A percentile compares a stretch with the other conserved stretches of the same genome.
Evolutionary conservation across 2,888 invertebrate species (phyloP).

Genomic region (Hydrotaea diabolus): DNA sequence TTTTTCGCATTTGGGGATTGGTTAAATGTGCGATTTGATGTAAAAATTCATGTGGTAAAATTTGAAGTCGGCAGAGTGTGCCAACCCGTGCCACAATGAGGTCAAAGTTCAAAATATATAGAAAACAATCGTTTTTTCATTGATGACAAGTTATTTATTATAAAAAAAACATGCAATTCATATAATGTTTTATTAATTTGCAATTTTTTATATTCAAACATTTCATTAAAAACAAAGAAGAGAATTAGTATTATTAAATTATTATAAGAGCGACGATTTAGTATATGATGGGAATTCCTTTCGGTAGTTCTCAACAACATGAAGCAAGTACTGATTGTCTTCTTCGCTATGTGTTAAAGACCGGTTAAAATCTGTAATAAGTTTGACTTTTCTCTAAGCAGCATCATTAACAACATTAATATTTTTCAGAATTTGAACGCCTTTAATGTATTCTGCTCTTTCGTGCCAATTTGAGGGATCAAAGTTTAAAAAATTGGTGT

Average conservation of each 20-base stretch:
- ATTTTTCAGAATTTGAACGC: constrained; percentile 38
- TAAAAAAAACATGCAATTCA: too few species aligned
- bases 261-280: not conserved
- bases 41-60: not conserved
- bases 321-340: too few species aligned
- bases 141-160: not conserved
- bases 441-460: constrained; percentile 34
- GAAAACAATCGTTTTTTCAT: constrained; percentile 12
- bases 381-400: constrained; percentile 35
- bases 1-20: not conserved
- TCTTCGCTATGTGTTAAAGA: constrained; percentile 27
- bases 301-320: too few species aligned
- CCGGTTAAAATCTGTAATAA: constrained; percentile 42
- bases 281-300: too few species aligned
- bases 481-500: not conserved
- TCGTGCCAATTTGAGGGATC: constrained; percentile 27
- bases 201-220: not conserved
- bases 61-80: not conserved
- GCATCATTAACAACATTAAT: constrained; percentile 41
- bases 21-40: not conserved
- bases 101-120: too few species aligned
- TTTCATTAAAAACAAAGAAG: not conserved
- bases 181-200: not conserved
- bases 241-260: not conserved
- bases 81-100: too few species aligned